Percentiles rank a stretch among this genome's conserved stretches.
Evolutionary conservation across 2,888 invertebrate genomes (phyloP).

Genomic region (Aleiodes alternator): DNA sequence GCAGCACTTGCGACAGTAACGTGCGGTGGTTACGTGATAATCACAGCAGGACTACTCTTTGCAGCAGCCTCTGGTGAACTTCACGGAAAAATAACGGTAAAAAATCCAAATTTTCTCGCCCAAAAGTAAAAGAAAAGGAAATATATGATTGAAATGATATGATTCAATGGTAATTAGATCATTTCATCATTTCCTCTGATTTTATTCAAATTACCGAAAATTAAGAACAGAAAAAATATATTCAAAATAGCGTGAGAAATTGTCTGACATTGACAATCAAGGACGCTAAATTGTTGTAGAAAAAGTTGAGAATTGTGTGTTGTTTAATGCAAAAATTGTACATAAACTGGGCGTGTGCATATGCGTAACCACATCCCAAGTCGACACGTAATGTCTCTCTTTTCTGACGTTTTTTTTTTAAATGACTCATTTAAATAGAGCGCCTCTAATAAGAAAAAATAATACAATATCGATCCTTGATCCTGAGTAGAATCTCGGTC

Average conservation of each 20-base stretch:
- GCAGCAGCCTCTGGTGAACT: conserved; percentile 82
- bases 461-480: conserved; percentile 38
- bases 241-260: conserved; percentile 68
- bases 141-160: not conserved
- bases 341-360: conserved; percentile 25
- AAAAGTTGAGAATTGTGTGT: conserved; percentile 31
- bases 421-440: conserved; percentile 53
- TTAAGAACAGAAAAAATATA: conserved; percentile 33
- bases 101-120: conserved; percentile 28
- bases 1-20: conserved; percentile 73
- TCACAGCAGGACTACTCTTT: conserved; percentile 82
- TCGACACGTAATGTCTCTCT: conserved; percentile 48
- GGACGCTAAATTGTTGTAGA: conserved; percentile 59
- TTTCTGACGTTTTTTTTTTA: conserved; percentile 45
- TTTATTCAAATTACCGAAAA: not conserved
- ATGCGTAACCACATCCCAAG: conserved; percentile 17
- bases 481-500: conserved; percentile 41
- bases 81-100: conserved; percentile 78
- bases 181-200: conserved; percentile 5
- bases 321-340: conserved; percentile 35
- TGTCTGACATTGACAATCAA: conserved; percentile 69
- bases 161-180: not conserved
- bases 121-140: not conserved
- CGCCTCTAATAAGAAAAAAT: conserved; percentile 32
- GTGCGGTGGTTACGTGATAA: conserved; percentile 81